Base-by-base conservation (phyloP, 2,113 vertebrate genomes). In the Nettapus auritus region DNA sequence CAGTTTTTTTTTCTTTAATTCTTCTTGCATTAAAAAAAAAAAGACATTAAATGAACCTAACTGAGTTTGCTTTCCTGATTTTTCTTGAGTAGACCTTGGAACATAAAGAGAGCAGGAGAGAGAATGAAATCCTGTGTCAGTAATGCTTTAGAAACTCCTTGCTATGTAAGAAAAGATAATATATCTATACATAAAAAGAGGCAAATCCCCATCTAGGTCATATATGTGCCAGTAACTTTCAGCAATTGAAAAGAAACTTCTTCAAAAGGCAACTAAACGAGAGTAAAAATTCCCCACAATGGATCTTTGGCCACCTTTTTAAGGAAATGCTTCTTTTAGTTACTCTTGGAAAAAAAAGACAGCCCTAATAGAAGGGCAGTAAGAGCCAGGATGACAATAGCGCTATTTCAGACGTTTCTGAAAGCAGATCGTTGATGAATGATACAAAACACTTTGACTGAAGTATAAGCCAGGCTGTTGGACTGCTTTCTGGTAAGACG, bases 381-480 rank as follows among this genome's bases (percentile, higher is more conserved):
- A 50, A 59, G 34, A 36, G 67, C 76, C 75, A 8, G 22, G 33
- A 40, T 1, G 12, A n/a, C 52, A 69, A 53, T 1, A 48, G 26
- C 48, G 48, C 3, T 50, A 2, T 57, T 66, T 31, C 28, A 69
- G 55, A n/a, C 5, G 62, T n/a, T 73, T 82, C 50, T 77, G 33
- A 74, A 44, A 76, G 44, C 18, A 50, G 18, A 64, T 66, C 31
- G 18, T 22, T 0, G 0, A 19, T 29, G 71, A 80, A 77, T 13
- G 21, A 14, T 50, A 66, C 21, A 31, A 76, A 95, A 74, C 16
- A 34, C 1, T 0, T 23, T 33, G 31, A 1, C n/a, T 40, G 38
- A 90, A 50, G 15, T 52, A 22, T 52, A 33, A 87, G 36, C 25
- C 64, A 71, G 28, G 29, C 52, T 71, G 36, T n/a, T 0, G 0